These are phyloP conservation scores for Battus philenor DNA, from an alignment of 1,140 invertebrate genomes.

Conservation along the genomic window DNA sequence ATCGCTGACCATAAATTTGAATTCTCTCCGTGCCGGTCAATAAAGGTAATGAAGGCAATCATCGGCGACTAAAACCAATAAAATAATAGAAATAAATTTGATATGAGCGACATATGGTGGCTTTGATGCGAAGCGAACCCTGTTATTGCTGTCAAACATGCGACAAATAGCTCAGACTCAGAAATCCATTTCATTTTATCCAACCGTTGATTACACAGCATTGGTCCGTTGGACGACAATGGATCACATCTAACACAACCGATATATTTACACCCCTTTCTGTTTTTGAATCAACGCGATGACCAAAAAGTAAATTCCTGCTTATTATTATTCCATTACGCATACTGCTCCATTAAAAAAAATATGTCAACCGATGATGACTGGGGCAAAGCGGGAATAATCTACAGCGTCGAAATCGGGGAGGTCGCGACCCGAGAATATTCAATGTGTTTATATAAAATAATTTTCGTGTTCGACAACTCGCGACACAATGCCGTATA, in stretches of 20 bases:
- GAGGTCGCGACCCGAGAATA: conserved; percentile 64
- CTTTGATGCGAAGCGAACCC: conserved; percentile 63
- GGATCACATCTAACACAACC: conserved; percentile 55
- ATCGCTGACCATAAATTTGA: conserved; percentile 69
- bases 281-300: conserved; percentile 65
- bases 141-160: conserved; percentile 75
- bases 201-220: conserved; percentile 70
- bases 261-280: conserved; percentile 72
- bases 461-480: conserved; percentile 74
- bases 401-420: conserved; percentile 40
- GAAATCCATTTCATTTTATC: conserved; percentile 63
- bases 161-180: conserved; percentile 65
- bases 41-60: conserved; percentile 73
- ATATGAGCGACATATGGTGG: conserved; percentile 74
- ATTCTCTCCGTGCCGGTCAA: conserved; percentile 68
- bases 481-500: conserved; percentile 65
- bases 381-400: conserved; percentile 56
- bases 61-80: conserved; percentile 63
- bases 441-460: conserved; percentile 75
- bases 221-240: conserved; percentile 67
- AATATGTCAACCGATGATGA: conserved; percentile 73
- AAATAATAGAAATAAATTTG: conserved; percentile 76
- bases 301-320: conserved; percentile 74
- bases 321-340: conserved; percentile 76
- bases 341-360: conserved; percentile 69